Evolutionary conservation across 1,140 invertebrate species (phyloP).

Genomic region (Amphibalanus amphitrite): DNA sequence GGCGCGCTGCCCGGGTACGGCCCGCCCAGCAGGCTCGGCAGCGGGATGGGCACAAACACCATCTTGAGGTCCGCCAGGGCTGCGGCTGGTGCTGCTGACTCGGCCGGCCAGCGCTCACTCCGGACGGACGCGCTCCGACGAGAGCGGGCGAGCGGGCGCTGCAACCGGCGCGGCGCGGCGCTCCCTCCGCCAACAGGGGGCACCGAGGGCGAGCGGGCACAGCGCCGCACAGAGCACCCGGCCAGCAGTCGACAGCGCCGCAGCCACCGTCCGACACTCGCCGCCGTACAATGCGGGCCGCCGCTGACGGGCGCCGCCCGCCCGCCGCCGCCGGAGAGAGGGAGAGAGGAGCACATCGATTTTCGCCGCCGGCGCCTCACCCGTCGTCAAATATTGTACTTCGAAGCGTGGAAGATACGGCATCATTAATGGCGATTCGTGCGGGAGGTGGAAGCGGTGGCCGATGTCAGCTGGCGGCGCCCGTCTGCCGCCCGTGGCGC

Average conservation of each 20-base stretch:
- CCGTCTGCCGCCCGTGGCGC: too few relatives aligned
- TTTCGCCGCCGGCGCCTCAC: not conserved
- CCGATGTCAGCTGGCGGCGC: not conserved
- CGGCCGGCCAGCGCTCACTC: not conserved
- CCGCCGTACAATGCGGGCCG: not conserved
- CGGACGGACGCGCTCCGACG: too few relatives aligned
- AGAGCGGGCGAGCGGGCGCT: too few relatives aligned
- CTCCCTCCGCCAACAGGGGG: too few relatives aligned
- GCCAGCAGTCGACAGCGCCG: not conserved
- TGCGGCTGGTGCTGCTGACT: not conserved
- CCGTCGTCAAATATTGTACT: slow-evolving; percentile 1
- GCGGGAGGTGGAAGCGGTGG: not conserved
- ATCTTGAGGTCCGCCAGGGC: not conserved
- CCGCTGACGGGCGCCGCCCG: too few relatives aligned
- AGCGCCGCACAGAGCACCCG: not conserved
- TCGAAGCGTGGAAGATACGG: not conserved
- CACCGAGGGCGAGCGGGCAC: not conserved
- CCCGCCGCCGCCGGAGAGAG: not conserved
- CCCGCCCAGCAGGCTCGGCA: not conserved
- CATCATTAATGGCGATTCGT: not conserved
- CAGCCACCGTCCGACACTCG: not conserved
- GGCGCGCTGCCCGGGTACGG: not conserved
- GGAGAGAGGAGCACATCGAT: not conserved
- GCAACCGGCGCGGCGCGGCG: too few relatives aligned
- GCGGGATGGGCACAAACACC: not conserved